phyloP scores from a whole-genome alignment of 2,888 invertebrate genomes.

The Spialia ferax region DNA sequence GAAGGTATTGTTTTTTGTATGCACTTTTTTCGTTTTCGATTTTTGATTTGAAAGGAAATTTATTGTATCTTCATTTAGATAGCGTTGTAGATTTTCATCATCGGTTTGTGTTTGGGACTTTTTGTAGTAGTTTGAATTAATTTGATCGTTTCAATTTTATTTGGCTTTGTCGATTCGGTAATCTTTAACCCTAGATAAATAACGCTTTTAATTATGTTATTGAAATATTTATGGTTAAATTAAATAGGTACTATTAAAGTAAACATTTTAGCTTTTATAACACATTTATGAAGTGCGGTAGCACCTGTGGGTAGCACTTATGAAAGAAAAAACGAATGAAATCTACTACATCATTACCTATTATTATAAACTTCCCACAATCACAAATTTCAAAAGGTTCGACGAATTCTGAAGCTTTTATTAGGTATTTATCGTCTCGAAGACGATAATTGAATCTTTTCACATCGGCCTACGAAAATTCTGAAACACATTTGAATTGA shows the following conservation, averaged over 20 bases:
- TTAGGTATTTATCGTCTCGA: constrained; percentile 28
- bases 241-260: no score
- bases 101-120: constrained; percentile 19
- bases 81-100: constrained; percentile 51
- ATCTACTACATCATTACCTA: not conserved
- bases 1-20: constrained; percentile 78
- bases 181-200: not conserved
- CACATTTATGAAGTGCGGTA: not conserved
- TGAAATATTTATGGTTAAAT: no score
- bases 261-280: no score
- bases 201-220: not conserved
- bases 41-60: constrained; percentile 63
- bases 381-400: constrained; percentile 17
- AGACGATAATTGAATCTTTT: constrained; percentile 40
- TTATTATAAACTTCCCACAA: constrained; percentile 19
- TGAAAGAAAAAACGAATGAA: not conserved
- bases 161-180: constrained; percentile 6
- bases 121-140: constrained; percentile 16
- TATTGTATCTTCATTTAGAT: constrained; percentile 82
- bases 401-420: constrained; percentile 32
- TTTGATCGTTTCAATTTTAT: constrained; percentile 23
- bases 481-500: constrained; percentile 36
- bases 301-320: no score
- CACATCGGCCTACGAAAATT: constrained; percentile 36
- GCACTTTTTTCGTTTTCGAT: constrained; percentile 57